Evolutionary conservation across 2,888 invertebrate species (phyloP).

Genomic region (Drosophila fungiperda): DNA sequence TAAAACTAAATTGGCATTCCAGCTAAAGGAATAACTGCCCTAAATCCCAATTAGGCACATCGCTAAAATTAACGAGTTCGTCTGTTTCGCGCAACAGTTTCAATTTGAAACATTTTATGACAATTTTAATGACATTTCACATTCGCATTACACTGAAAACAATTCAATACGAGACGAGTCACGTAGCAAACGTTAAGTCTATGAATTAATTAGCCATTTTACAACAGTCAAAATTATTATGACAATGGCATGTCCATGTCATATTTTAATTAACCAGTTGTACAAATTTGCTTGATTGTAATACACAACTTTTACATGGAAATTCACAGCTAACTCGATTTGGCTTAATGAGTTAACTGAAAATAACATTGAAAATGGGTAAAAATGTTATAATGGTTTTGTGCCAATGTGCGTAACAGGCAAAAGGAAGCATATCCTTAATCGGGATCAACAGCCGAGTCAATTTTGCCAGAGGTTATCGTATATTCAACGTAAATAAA

Average conservation of each 20-base stretch:
- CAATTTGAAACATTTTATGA: neutral
- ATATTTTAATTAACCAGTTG: neutral
- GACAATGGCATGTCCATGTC: neutral
- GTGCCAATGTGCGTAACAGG: no score
- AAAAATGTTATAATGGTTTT: no score
- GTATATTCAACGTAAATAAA: no score
- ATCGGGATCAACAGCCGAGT: no score
- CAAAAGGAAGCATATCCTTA: no score
- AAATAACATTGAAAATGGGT: no score
- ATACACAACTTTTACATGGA: conserved; percentile 30
- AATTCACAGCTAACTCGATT: conserved; percentile 39
- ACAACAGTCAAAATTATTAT: neutral
- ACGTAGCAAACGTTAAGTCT: neutral
- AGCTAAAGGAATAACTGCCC: neutral
- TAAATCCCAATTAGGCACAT: neutral
- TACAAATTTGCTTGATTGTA: neutral
- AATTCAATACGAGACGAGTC: neutral
- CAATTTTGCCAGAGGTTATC: no score
- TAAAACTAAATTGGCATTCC: conserved; percentile 26
- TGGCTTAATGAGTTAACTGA: conserved; percentile 27
- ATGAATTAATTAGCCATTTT: neutral
- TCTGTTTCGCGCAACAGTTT: neutral
- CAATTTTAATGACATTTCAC: neutral
- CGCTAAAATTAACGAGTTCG: neutral
- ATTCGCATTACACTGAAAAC: neutral